Base-by-base conservation (phyloP, 1,140 invertebrate genomes). In the Trichonephila inaurata region DNA sequence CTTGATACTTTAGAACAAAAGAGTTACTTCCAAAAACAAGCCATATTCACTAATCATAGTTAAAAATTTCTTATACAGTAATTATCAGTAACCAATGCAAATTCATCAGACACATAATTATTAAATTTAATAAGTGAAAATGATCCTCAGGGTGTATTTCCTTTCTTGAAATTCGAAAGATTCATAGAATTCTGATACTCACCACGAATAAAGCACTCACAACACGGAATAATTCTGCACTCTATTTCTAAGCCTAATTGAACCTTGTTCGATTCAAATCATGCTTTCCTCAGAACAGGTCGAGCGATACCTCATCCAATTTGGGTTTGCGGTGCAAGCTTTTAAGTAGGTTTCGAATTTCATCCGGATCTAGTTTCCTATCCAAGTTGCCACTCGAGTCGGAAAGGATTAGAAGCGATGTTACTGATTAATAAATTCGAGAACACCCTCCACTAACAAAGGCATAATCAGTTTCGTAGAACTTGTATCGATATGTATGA, bases 311-410 rank as follows among this genome's bases (percentile, higher is more conserved):
- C 51, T 83, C 82, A 83, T 83, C 44, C 82, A 83, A 83, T 58
- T 83, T 83, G 82, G 51, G 82, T 58, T 60, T 83, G 82, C 51
- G 82, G 82, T 60, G 7, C 82, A 60, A 28, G 21, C 51, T 60
- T 60, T 83, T 83, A 83, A 83, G 82, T 83, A 83, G 82, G 82
- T 60, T n/a, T 19, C 10, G 82, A 83, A 60, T 83, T 60, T 83
- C 82, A 28, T 77, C 72, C 28, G 72, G 72, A 77, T 77, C 72
- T 58, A 24, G 44, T 21, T 58, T n/a, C 19, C 40, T 28, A 51
- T 83, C 51, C 44, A 83, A 83, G 6, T 83, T 24, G 44, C 82
- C 82, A 1, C 19, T n/a, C 19, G 82, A 83, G 19, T 83, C 4
- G 16, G 24, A 83, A 83, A 24, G 82, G 82, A 83, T 83, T 83